Evolutionary conservation across 2,113 vertebrate genomes (phyloP).

Genomic region (Accipiter virgatus): DNA sequence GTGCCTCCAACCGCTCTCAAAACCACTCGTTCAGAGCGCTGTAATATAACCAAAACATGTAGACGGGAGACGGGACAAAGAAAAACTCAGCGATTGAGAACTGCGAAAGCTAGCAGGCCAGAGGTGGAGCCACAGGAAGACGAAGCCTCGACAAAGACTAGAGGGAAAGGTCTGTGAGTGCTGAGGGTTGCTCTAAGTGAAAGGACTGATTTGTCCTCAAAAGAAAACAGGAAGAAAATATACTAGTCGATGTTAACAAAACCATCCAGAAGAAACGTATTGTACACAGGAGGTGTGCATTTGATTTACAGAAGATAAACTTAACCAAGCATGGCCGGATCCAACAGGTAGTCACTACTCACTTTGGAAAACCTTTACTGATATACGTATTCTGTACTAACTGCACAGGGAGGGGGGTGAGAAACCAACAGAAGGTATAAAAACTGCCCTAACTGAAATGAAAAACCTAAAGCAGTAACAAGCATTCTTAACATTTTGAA

Average conservation of each 20-base stretch:
- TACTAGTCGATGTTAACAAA: neutral
- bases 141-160: neutral
- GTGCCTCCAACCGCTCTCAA: slow-evolving; percentile 35
- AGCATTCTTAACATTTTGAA: neutral
- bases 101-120: neutral
- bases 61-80: neutral
- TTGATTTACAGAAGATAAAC: neutral
- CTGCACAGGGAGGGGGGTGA: neutral
- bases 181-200: neutral
- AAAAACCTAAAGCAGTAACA: neutral
- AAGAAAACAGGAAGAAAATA: neutral
- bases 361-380: neutral
- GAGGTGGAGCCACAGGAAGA: neutral
- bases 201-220: neutral
- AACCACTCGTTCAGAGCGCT: neutral
- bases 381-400: neutral
- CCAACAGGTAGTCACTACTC: neutral
- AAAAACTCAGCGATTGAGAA: neutral
- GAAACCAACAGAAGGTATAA: neutral
- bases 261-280: neutral
- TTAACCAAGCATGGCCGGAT: neutral
- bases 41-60: neutral
- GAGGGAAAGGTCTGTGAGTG: neutral
- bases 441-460: neutral
- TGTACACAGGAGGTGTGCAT: neutral